Base-by-base conservation (phyloP, 2,797 vertebrate species). In the Esox masquinongy region DNA sequence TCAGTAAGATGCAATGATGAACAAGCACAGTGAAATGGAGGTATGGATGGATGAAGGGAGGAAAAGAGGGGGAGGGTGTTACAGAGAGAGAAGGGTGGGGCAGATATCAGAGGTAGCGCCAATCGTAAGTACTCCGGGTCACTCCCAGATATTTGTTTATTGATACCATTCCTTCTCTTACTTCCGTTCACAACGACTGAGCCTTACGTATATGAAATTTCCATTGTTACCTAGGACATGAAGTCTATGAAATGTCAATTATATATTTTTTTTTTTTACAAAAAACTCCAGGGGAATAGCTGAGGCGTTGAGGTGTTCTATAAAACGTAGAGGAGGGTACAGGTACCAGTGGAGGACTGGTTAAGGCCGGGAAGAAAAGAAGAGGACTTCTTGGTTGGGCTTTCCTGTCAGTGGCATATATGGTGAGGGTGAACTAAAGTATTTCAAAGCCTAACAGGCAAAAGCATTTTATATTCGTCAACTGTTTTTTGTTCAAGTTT, bases 161-260 rank as follows among this genome's bases (percentile, higher is more conserved):
- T 86, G 86, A 85, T 88, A 88, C 82, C 70, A 85, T 89, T 88
- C 80, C 56, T 77, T 83, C 77, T 77, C 80, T 84, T 80, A 77
- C 82, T 75, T 87, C 74, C 84, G 82, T 85, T 87, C 85, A 85
- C 78, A 75, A 74, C 82, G 85, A 85, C 79, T 73, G 56, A 76
- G 82, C 77, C 77, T 87, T 85, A 88, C 79, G 83, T 86, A 85
- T 87, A 77, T 76, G 88, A 87, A 88, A 84, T 82, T 82, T 80
- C 79, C 81, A 83, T 87, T 85, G 84, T 87, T 73, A 81, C 74
- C 74, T 82, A 66, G 66, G 86, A 89, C 89, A 92, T 87, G 86
- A 84, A 88, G 82, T 82, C 82, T 74, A 85, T 81, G 59, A 90
- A 90, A 87, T 91, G 89, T 88, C 87, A 88, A 88, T 89, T 89